Percentiles rank a stretch among this genome's conserved stretches.
These are phyloP conservation scores for Drosophila mauritiana DNA, from an alignment of 1,140 invertebrate genomes.

Conservation along the genomic window DNA sequence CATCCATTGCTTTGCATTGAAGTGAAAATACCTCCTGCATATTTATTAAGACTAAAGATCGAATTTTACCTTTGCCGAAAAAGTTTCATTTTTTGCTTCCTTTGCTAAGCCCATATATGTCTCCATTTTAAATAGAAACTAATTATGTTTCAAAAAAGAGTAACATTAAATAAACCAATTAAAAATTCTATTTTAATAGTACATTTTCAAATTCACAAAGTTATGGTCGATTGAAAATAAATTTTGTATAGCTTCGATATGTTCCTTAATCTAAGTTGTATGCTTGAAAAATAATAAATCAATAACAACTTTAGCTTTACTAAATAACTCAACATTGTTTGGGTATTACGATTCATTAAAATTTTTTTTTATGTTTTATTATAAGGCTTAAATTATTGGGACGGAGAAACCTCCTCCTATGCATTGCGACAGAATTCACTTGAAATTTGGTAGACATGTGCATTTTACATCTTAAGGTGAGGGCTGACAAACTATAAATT, in stretches of 20 bases:
- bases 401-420: conserved; percentile 64
- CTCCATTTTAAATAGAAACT: neutral
- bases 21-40: too few species aligned
- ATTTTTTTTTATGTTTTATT: conserved; percentile 28
- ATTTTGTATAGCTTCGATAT: conserved; percentile 16
- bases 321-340: conserved; percentile 4
- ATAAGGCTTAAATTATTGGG: conserved; percentile 58
- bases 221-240: neutral
- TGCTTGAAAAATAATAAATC: conserved; percentile 21
- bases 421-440: conserved; percentile 35
- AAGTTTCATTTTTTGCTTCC: too few species aligned
- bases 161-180: neutral
- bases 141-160: neutral
- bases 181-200: neutral
- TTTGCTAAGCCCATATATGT: too few species aligned
- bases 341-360: conserved; percentile 8
- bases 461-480: conserved; percentile 28
- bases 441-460: conserved; percentile 23
- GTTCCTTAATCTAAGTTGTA: conserved; percentile 28
- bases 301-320: conserved; percentile 2
- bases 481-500: conserved; percentile 21
- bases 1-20: too few species aligned
- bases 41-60: too few species aligned
- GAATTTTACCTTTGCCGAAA: too few species aligned
- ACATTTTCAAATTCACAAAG: conserved; percentile 1